Base-by-base conservation (phyloP, 1,140 invertebrate genomes). In the Drosophila chauvacae region DNA sequence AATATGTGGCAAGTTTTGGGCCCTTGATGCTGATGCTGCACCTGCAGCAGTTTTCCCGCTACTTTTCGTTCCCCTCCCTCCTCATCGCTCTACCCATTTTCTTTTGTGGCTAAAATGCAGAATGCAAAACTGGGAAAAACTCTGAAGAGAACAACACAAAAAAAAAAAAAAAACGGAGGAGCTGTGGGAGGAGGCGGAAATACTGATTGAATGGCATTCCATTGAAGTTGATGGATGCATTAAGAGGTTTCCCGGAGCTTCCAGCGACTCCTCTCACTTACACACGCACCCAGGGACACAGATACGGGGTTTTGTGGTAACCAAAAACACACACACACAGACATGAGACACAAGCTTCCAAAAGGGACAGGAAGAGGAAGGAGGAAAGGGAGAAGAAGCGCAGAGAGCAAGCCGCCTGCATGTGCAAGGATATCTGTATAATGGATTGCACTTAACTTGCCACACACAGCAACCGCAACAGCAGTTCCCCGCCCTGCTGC, bases 391-490 rank as follows among this genome's bases (percentile, higher is more conserved):
- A 26, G 69, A 37, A 18, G n/a, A 35, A 39, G 66, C 35, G 18
- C 20, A 55, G 53, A 74, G 73, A 50, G 65, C 69, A 47, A 70
- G 41, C 70, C 71, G 47, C 70, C 71, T 77, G 74, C 73, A 77
- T 77, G 73, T 77, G 74, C 72, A 76, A 66, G 73, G 73, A 73
- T 87, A 87, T 88, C 77, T 81, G 72, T 82, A 90, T 91, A 91
- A 91, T 91, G 87, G 77, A 91, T 91, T 91, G 87, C 87, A 91
- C 87, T 87, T 91, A 87, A 91, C 87, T 87, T 91, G 87, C 82
- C 82, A 81, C 80, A 83, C 71, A 73, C 70, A 78, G 53, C 78
- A 86, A 77, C 86, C 86, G 70, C 86, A 90, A 90, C 47, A 68
- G 75, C 51, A 80, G 58, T 55, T 48, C 26, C 33, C 26, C 37